Evolutionary conservation across 2,113 vertebrate genomes (phyloP), one percentile per base, ranked within the genome.

Genomic region (Ptilonorhynchus violaceus): DNA sequence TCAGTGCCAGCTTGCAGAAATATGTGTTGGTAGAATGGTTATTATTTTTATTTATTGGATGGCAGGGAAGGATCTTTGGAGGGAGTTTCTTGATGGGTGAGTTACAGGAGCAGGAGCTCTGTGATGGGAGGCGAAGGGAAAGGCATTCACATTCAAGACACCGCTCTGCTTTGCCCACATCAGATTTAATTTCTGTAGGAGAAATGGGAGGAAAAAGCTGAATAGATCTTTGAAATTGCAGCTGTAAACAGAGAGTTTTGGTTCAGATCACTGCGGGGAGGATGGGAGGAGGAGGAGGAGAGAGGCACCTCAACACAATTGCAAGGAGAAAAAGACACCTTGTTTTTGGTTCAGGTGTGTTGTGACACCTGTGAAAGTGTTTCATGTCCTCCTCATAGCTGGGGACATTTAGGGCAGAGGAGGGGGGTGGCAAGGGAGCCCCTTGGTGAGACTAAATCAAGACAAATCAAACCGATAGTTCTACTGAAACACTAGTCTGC

Each of bases 21-120:
- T 86, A 73, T 13, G 64, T 88, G 68, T 91, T 92, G 68, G 53
- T 62, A 75, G 79, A 58, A 59, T 62, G 58, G 74, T 93, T 80
- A 53, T 95, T 85, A 85, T 79, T 88, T 62, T 95, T 96, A 96
- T 96, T 96, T 97, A 92, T 95, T 94, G 74, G 68, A 42, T 87
- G 64, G 42, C n/a, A 80, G 66, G 52, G 84, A 95, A 85, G 60
- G 72, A 78, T 84, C 68, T 53, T 91, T 60, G 42, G 33, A 23
- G 50, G 30, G 14, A 7, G 88, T 87, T 74, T 88, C 44, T 72
- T 78, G 85, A 70, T 46, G 59, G 50, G 85, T 52, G 50, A 90
- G 31, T 86, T 92, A 64, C 55, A 93, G 72, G 82, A 95, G 64
- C 49, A 46, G 2, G 10, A 82, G 60, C 52, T 86, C 75, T 56